Percentiles rank a stretch among this genome's conserved stretches.
Conservation (phyloP, 2,113 vertebrate species). For the Solenodon paradoxus region DNA sequence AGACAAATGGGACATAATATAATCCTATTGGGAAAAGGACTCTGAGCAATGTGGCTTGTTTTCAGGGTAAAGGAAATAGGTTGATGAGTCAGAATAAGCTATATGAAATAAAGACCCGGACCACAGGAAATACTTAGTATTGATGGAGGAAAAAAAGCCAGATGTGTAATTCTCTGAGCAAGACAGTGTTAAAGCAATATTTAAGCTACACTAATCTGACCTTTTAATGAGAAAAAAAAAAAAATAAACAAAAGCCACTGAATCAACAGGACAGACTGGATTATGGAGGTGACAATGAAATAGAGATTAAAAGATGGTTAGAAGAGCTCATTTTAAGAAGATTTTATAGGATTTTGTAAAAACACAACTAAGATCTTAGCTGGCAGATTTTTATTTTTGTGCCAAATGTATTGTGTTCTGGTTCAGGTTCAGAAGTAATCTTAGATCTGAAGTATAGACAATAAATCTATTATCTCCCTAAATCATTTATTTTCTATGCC, state of each 20-base stretch:
- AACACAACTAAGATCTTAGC: background rate
- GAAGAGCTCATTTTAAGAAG: background rate
- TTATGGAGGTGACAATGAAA: background rate
- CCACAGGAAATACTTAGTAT: fast-evolving
- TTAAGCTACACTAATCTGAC: background rate
- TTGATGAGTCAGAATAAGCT: background rate
- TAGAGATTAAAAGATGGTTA: background rate
- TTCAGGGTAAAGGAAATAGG: background rate
- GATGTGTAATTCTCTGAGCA: background rate
- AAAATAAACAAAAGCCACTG: background rate
- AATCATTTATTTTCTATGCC: background rate
- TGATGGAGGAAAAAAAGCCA: background rate
- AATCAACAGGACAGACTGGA: background rate
- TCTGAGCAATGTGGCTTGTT: background rate
- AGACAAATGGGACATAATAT: background rate
- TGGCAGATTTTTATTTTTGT: background rate
- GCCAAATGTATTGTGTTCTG: background rate
- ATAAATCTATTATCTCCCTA: background rate
- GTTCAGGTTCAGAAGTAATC: background rate
- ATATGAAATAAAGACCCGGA: background rate
- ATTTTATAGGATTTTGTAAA: background rate
- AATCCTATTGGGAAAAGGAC: background rate
- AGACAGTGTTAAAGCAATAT: background rate
- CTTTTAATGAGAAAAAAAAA: background rate
- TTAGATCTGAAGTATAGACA: background rate